Percentiles rank a stretch among this genome's conserved stretches.
These are phyloP conservation scores for Tenebrosternarchus preto DNA, from an alignment of 2,113 vertebrate species.

Conservation along the genomic window DNA sequence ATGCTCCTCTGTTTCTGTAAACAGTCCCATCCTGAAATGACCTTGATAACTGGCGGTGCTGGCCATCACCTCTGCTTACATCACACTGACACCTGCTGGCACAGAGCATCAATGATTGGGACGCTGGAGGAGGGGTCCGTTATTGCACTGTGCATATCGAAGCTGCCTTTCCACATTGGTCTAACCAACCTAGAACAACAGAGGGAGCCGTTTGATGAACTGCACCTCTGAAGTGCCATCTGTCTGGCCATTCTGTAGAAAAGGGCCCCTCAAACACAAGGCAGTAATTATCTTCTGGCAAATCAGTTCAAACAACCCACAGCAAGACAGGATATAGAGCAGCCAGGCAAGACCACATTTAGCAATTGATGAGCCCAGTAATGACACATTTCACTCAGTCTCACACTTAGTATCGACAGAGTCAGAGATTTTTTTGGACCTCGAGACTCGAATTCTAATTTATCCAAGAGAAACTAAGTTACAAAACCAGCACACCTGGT, in stretches of 20 bases:
- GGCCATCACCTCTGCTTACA: constrained; percentile 40
- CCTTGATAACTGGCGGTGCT: constrained; percentile 38
- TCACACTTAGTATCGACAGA: background rate
- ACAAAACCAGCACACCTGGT: background rate
- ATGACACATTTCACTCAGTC: background rate
- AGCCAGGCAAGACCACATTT: background rate
- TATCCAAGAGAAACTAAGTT: background rate
- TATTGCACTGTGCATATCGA: background rate
- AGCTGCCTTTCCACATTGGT: background rate
- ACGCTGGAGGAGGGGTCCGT: background rate
- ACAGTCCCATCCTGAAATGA: constrained; percentile 32
- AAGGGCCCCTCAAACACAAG: background rate
- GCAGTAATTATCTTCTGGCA: background rate
- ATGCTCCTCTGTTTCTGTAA: constrained; percentile 21
- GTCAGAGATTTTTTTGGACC: background rate
- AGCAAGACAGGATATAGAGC: background rate
- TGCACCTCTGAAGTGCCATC: background rate
- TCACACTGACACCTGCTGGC: constrained; percentile 72
- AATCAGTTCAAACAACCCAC: background rate
- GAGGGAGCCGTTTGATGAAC: background rate
- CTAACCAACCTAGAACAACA: background rate
- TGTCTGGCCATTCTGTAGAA: too few relatives aligned
- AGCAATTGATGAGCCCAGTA: background rate
- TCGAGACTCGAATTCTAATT: background rate
- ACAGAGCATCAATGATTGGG: constrained; percentile 5